phyloP scores from a whole-genome alignment of 37 sponge, comb jelly and placozoan genomes.

The Chondrilla cf. caribensis region DNA sequence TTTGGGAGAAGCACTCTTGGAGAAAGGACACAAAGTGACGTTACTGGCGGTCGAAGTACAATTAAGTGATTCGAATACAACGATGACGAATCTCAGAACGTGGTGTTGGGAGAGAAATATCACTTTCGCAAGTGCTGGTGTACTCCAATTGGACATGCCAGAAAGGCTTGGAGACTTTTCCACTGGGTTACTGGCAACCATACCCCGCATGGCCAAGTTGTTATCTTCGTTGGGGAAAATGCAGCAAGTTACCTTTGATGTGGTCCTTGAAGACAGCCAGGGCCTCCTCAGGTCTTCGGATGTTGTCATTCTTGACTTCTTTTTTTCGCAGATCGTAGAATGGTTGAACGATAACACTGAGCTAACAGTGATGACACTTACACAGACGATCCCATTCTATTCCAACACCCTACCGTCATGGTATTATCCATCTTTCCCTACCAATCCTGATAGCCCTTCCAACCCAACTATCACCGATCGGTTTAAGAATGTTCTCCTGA shows the following conservation, averaged over 20 bases:
- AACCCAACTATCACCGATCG: neutral
- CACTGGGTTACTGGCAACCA: too few species aligned
- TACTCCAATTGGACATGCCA: neutral
- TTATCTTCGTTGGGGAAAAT: neutral
- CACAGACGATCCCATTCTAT: neutral
- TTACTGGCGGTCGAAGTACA: neutral
- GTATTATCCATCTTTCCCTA: neutral
- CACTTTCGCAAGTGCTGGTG: neutral
- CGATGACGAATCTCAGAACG: too few species aligned
- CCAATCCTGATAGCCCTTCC: neutral
- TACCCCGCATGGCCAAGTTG: neutral
- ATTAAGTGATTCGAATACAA: neutral
- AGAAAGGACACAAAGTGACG: slow-evolving; percentile 56
- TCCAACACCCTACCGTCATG: neutral
- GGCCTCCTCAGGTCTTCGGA: neutral
- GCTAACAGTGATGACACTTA: neutral
- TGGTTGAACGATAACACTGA: neutral
- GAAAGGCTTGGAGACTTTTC: too few species aligned
- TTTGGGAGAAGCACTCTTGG: slow-evolving; percentile 51
- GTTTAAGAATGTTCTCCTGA: neutral
- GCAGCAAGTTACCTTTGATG: neutral
- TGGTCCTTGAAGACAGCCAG: neutral
- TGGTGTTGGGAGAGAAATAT: neutral
- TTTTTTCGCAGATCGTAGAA: neutral
- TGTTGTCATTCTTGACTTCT: neutral